Evolutionary conservation across 2,797 vertebrate genomes (phyloP).

Genomic region (Hirundo rustica): DNA sequence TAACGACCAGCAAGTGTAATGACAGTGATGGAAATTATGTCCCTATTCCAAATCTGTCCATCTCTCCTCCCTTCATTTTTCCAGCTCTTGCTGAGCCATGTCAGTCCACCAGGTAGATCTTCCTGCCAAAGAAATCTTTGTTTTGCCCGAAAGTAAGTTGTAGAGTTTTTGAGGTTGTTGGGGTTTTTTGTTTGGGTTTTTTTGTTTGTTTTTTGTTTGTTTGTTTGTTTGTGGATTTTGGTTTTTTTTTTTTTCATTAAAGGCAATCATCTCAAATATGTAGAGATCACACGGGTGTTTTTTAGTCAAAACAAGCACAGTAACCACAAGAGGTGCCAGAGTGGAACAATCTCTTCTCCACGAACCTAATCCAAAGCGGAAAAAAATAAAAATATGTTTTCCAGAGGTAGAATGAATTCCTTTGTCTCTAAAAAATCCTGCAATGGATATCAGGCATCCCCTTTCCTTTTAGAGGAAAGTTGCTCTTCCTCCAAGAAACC

Average conservation of each 20-base stretch:
- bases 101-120: neutral
- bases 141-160: neutral
- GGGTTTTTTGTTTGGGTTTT: slow-evolving; percentile 17
- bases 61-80: neutral
- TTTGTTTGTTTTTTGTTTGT: neutral
- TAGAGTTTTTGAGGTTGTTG: neutral
- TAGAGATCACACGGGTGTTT: slow-evolving; percentile 43
- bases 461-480: neutral
- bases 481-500: neutral
- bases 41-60: neutral
- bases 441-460: neutral
- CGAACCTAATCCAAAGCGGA: neutral
- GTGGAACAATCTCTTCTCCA: slow-evolving; percentile 59
- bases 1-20: neutral
- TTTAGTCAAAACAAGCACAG: slow-evolving; percentile 60
- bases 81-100: neutral
- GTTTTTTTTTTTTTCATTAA: slow-evolving; percentile 17
- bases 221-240: too few species aligned
- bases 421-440: slow-evolving; percentile 38
- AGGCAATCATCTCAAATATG: slow-evolving; percentile 62
- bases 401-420: slow-evolving; percentile 38
- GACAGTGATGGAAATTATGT: neutral
- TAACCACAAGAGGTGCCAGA: slow-evolving; percentile 60
- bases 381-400: neutral
- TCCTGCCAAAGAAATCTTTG: neutral